phyloP scores from a whole-genome alignment of 2,797 vertebrate species.

The Luscinia megarhynchos region DNA sequence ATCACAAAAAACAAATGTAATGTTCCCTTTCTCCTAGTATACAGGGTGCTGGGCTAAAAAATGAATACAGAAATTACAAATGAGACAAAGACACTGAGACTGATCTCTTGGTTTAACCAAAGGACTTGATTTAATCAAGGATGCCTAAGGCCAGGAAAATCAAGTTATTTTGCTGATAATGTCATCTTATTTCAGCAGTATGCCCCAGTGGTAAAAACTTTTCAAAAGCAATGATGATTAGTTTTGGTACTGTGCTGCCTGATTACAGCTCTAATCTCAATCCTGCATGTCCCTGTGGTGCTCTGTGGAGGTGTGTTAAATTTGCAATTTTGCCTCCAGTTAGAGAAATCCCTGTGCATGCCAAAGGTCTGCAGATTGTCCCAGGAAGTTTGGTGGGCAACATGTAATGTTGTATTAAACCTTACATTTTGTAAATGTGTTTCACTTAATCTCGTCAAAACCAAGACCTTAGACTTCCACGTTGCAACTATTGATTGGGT shows the following conservation, averaged over 20 bases:
- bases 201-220: background rate
- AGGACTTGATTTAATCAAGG: background rate
- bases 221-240: background rate
- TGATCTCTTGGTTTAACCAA: background rate
- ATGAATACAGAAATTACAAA: background rate
- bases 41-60: background rate
- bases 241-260: background rate
- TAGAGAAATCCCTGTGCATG: background rate
- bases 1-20: background rate
- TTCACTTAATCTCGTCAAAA: background rate
- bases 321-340: background rate
- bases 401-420: background rate
- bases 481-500: background rate
- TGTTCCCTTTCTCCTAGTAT: background rate
- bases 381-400: background rate
- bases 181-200: background rate
- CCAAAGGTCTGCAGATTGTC: background rate
- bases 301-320: background rate
- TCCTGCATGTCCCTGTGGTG: background rate
- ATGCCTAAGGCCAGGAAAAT: background rate
- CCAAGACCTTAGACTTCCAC: conserved; percentile 1
- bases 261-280: background rate
- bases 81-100: background rate
- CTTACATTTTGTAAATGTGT: background rate
- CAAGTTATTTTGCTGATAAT: background rate